A percentile compares a stretch with the other conserved stretches of the same genome.
phyloP scores from a whole-genome alignment of 1,140 invertebrate genomes.

The Sycophaga agraensis region DNA sequence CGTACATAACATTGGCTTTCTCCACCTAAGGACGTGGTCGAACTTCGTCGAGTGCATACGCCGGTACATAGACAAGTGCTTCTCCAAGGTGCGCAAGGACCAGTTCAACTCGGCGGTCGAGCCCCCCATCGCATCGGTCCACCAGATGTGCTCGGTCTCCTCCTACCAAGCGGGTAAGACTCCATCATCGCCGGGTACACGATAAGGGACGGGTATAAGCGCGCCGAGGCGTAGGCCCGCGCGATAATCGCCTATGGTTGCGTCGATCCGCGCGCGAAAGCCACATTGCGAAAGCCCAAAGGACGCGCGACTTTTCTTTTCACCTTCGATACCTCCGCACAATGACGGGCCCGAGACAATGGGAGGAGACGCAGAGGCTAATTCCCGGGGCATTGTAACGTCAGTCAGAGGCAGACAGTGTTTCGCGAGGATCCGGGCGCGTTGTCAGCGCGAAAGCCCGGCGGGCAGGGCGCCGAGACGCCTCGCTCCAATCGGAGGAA shows the following conservation, averaged over 20 bases:
- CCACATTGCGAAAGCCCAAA: too few relatives aligned
- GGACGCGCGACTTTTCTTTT: too few relatives aligned
- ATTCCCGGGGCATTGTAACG: neutral
- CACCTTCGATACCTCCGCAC: too few relatives aligned
- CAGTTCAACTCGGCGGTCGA: slow-evolving; percentile 64
- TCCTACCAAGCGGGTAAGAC: slow-evolving; percentile 60
- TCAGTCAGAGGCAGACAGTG: neutral
- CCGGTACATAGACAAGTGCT: slow-evolving; percentile 62
- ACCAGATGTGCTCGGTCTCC: slow-evolving; percentile 62
- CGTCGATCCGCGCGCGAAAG: too few relatives aligned
- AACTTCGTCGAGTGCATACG: slow-evolving; percentile 63
- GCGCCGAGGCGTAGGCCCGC: too few relatives aligned
- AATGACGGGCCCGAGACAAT: too few relatives aligned
- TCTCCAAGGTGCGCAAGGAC: slow-evolving; percentile 57
- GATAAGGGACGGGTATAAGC: too few relatives aligned
- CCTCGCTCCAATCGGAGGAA: neutral
- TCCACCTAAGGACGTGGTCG: slow-evolving; percentile 60
- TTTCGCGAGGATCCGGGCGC: neutral
- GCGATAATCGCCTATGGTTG: too few relatives aligned
- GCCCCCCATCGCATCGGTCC: slow-evolving; percentile 61
- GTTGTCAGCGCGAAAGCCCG: neutral
- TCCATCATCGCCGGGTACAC: too few relatives aligned
- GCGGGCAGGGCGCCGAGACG: neutral
- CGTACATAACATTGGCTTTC: too few relatives aligned
- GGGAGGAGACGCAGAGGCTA: too few relatives aligned